phyloP scores from a whole-genome alignment of 2,797 vertebrate genomes.

The Aphelocoma californica region DNA sequence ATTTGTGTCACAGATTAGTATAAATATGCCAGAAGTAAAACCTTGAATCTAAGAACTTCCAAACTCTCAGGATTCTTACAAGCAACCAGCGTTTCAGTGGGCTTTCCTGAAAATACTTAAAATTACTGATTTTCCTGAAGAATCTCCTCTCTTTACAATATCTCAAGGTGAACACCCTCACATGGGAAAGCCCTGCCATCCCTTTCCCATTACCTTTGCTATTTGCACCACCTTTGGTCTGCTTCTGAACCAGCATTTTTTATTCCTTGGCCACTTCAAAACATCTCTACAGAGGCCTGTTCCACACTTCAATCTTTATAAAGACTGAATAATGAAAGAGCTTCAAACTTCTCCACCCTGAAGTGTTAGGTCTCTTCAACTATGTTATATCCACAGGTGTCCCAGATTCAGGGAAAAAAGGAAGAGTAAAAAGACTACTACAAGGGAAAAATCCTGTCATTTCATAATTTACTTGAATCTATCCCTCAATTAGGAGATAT shows the following conservation, averaged over 20 bases:
- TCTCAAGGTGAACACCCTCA: neutral
- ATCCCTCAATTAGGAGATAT: neutral
- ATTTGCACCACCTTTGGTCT: neutral
- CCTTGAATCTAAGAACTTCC: neutral
- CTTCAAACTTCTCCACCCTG: neutral
- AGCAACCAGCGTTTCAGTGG: neutral
- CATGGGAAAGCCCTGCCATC: neutral
- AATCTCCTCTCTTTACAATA: neutral
- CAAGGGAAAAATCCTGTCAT: neutral
- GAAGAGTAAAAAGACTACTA: neutral
- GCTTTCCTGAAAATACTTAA: neutral
- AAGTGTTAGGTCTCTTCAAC: neutral
- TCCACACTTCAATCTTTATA: neutral
- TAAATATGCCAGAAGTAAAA: neutral
- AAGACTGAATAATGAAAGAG: neutral
- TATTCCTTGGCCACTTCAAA: neutral
- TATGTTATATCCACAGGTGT: neutral
- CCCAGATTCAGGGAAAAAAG: neutral
- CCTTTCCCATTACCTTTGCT: neutral
- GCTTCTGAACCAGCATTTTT: neutral
- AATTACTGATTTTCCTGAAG: neutral
- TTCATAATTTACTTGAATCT: neutral
- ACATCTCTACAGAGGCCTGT: neutral
- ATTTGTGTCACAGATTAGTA: neutral
- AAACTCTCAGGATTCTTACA: neutral